Percentiles rank a stretch among this genome's conserved stretches.
Conservation (phyloP, 2,797 vertebrate genomes). For the Mustela erminea region DNA sequence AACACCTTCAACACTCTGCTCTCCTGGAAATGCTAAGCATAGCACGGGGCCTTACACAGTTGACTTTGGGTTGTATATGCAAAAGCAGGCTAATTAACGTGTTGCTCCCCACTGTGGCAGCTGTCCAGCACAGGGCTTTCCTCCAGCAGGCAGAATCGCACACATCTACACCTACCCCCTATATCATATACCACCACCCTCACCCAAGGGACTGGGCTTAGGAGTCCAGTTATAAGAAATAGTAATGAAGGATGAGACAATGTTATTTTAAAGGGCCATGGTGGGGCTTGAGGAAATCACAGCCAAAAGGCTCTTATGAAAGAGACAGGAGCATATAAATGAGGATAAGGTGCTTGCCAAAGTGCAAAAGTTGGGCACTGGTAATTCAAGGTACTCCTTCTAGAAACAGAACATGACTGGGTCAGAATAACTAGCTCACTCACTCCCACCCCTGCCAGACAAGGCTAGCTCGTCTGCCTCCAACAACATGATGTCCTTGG, state of each 20-base stretch:
- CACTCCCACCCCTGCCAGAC: not conserved
- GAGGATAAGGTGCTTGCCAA: not conserved
- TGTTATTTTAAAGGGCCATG: not conserved
- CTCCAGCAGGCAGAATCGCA: not conserved
- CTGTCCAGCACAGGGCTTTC: not conserved
- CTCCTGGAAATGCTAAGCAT: not conserved
- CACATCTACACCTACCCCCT: not conserved
- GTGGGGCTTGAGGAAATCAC: slow-evolving; percentile 14
- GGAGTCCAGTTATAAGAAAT: not conserved
- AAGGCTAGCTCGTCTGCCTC: not conserved
- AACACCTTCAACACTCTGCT: not conserved
- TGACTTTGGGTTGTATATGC: not conserved
- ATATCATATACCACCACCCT: not conserved
- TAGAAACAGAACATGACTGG: not conserved
- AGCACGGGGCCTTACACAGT: not conserved
- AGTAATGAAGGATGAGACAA: not conserved
- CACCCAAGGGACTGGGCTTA: not conserved
- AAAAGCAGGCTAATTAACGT: not conserved
- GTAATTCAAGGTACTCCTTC: not conserved
- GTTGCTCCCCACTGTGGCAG: not conserved
- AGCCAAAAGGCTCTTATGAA: slow-evolving; percentile 2
- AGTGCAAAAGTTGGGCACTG: not conserved
- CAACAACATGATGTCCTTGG: not conserved
- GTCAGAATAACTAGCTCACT: not conserved
- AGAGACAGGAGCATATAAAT: not conserved